Percentiles rank a stretch among this genome's conserved stretches.
Conservation (phyloP, 2,797 vertebrate species). For the Erethizon dorsatum region DNA sequence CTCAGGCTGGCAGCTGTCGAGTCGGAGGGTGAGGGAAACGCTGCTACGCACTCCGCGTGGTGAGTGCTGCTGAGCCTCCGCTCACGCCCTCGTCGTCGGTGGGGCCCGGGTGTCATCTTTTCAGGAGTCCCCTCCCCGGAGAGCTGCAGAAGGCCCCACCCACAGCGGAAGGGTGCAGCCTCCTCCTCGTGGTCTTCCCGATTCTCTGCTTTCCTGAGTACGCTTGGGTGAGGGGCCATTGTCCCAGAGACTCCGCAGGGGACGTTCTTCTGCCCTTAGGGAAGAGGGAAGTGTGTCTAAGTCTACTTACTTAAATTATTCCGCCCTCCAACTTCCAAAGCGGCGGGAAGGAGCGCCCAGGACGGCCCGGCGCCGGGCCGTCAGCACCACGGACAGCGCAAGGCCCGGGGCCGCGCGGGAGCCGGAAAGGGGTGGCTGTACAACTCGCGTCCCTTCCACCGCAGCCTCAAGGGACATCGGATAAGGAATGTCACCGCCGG, state of each 20-base stretch:
- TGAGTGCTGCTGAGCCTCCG: no score
- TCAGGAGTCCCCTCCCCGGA: not conserved
- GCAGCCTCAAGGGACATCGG: slow-evolving; percentile 15
- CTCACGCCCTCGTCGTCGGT: no score
- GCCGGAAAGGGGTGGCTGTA: accelerated
- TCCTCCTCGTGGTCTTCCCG: not conserved
- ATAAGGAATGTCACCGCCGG: slow-evolving; percentile 52
- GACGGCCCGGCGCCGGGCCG: not conserved
- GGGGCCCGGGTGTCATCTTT: not conserved
- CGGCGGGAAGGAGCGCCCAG: not conserved
- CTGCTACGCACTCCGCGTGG: not conserved
- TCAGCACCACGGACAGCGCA: slow-evolving; percentile 76
- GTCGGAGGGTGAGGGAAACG: not conserved
- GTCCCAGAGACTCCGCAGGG: not conserved
- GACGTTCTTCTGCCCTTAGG: not conserved
- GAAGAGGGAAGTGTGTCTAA: slow-evolving; percentile 36
- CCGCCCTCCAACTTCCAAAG: slow-evolving; percentile 13
- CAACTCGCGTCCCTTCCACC: not conserved
- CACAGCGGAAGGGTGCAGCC: not conserved
- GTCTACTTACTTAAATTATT: slow-evolving; percentile 70
- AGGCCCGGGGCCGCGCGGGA: not conserved
- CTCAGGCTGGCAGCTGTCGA: not conserved
- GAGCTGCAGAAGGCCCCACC: not conserved
- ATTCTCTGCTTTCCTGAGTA: slow-evolving; percentile 33
- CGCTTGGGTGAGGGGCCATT: slow-evolving; percentile 27